phyloP scores from a whole-genome alignment of 2,888 invertebrate species.

The Phoenoteleia sp. region DNA sequence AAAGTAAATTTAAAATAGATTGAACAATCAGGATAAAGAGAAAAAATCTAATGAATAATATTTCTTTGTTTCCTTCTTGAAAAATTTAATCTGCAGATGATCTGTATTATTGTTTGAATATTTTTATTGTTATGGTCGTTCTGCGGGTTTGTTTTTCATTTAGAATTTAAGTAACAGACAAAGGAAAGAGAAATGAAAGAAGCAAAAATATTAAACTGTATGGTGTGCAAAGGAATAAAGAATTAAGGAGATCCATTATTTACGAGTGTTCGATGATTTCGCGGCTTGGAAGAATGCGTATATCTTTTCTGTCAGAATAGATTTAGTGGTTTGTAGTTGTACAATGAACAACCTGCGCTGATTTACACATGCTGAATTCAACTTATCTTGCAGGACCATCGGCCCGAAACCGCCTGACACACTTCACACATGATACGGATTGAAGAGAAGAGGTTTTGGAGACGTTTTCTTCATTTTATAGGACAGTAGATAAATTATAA shows the following conservation, averaged over 20 bases:
- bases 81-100: too few relatives aligned
- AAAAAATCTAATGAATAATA: too few relatives aligned
- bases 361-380: conserved; percentile 61
- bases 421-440: not conserved
- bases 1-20: too few relatives aligned
- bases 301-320: conserved; percentile 67
- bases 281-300: conserved; percentile 62
- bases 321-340: conserved; percentile 68
- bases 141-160: too few relatives aligned
- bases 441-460: not conserved
- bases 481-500: not conserved
- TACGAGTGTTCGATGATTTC: conserved; percentile 72
- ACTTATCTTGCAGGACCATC: conserved; percentile 48
- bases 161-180: too few relatives aligned
- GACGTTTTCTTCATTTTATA: not conserved
- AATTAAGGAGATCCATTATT: conserved; percentile 69
- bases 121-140: too few relatives aligned
- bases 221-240: conserved; percentile 59
- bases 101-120: too few relatives aligned
- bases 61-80: too few relatives aligned
- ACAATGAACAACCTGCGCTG: conserved; percentile 59
- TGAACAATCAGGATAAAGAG: too few relatives aligned
- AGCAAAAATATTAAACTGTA: conserved; percentile 48
- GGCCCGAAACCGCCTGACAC: conserved; percentile 17
- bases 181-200: too few relatives aligned